Percentiles rank a stretch among this genome's conserved stretches.
Conservation (phyloP, 35 echinoderm and acorn worm genomes). For the Patiria miniata region DNA sequence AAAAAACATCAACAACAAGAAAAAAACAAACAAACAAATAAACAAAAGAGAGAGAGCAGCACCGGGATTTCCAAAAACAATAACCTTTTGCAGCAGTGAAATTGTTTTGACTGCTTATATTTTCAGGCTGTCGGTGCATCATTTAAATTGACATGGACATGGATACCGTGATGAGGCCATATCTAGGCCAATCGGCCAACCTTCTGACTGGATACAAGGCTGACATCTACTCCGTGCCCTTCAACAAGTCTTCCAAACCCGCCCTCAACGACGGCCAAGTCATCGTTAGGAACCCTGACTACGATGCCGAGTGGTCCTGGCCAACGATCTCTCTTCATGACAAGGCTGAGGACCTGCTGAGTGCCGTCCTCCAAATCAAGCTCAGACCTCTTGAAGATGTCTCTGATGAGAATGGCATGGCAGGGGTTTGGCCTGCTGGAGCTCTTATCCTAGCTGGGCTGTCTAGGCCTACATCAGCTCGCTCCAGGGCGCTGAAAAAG, state of each 20-base stretch:
- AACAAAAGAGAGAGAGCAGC: no score
- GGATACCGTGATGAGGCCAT: background rate
- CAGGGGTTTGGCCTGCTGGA: background rate
- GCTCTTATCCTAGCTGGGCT: conserved; percentile 10
- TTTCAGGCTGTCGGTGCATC: no score
- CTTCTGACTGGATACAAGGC: background rate
- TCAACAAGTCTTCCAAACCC: conserved; percentile 2
- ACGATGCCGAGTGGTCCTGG: conserved; percentile 11
- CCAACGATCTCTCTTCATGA: no score
- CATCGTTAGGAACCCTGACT: background rate
- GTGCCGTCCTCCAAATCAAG: conserved; percentile 17
- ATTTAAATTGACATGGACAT: background rate
- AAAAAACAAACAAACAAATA: no score
- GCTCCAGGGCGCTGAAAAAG: background rate
- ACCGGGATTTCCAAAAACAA: no score
- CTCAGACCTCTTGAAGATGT: no score
- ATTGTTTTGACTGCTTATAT: no score
- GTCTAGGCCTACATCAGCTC: background rate
- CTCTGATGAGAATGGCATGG: no score
- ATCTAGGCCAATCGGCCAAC: conserved; percentile 18
- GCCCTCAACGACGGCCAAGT: conserved; percentile 10
- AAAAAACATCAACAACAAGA: no score
- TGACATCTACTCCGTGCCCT: background rate
- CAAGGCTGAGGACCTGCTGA: background rate
- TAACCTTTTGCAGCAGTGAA: no score